Conservation (phyloP, 1,140 invertebrate species). For the Portunus trituberculatus region DNA sequence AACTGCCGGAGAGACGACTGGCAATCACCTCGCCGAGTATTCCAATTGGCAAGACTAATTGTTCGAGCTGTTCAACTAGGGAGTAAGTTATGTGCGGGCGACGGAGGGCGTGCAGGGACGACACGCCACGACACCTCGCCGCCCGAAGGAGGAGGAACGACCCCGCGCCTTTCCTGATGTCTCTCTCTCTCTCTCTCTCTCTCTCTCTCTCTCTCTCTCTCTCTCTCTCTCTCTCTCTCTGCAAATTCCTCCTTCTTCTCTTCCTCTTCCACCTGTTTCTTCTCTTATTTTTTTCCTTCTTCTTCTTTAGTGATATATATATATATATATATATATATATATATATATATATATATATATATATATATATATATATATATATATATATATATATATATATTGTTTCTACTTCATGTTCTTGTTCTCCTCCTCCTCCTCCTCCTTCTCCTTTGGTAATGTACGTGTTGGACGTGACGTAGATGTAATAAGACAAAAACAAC, state of each 20-base stretch:
- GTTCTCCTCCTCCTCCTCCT: no score
- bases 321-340: no score
- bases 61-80: neutral
- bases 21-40: constrained; percentile 31
- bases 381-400: no score
- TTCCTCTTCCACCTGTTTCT: neutral
- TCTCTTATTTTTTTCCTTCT: no score
- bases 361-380: no score
- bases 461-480: no score
- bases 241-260: neutral
- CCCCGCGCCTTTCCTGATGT: no score
- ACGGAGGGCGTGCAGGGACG: constrained; percentile 33
- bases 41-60: constrained; percentile 52
- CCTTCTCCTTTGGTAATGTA: no score
- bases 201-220: neutral
- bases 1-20: constrained; percentile 27
- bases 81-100: constrained; percentile 23
- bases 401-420: no score
- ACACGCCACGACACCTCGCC: constrained; percentile 13
- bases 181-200: neutral
- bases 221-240: neutral
- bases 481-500: no score
- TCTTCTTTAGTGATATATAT: no score
- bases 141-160: neutral
- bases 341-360: no score